Percentiles rank a stretch among this genome's conserved stretches.
Evolutionary conservation across 1,140 invertebrate species (phyloP).

Genomic region (Galleria mellonella): DNA sequence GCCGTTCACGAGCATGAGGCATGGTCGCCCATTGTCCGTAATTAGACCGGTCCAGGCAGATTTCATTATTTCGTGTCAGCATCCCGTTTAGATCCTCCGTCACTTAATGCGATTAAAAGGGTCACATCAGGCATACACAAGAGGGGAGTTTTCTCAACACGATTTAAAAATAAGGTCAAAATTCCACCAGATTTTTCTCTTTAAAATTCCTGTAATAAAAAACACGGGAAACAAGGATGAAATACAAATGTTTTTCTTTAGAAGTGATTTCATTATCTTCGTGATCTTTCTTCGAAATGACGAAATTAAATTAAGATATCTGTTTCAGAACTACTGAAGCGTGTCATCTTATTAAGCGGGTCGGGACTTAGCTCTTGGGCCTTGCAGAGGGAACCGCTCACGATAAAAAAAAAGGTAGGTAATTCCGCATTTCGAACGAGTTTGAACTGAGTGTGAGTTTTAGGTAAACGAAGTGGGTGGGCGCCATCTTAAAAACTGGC

Average conservation of each 20-base stretch:
- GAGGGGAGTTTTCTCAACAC: slow-evolving; percentile 19
- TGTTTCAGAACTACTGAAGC: slow-evolving; percentile 89
- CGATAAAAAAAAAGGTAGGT: slow-evolving; percentile 81
- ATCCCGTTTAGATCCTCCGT: slow-evolving; percentile 36
- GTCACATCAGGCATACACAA: slow-evolving; percentile 29
- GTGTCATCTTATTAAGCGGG: slow-evolving; percentile 93
- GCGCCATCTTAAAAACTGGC: not conserved
- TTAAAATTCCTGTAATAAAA: slow-evolving; percentile 8
- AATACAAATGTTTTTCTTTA: slow-evolving; percentile 25
- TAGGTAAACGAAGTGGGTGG: too few relatives aligned
- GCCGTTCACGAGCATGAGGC: slow-evolving; percentile 24
- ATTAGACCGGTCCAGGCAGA: slow-evolving; percentile 41
- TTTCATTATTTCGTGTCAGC: slow-evolving; percentile 52
- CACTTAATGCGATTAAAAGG: slow-evolving; percentile 52
- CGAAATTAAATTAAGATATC: slow-evolving; percentile 58
- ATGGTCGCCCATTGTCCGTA: slow-evolving; percentile 40
- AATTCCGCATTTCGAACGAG: too few relatives aligned
- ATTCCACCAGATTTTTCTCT: too few relatives aligned
- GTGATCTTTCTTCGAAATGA: slow-evolving; percentile 38
- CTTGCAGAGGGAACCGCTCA: slow-evolving; percentile 89
- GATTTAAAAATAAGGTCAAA: slow-evolving; percentile 30
- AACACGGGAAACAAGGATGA: slow-evolving; percentile 5
- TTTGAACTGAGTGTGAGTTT: too few relatives aligned
- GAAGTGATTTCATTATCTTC: slow-evolving; percentile 26
- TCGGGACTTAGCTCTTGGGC: slow-evolving; percentile 97